These are phyloP conservation scores for Phyllopteryx taeniolatus DNA, from an alignment of 2,113 vertebrate genomes.

Conservation along the genomic window DNA sequence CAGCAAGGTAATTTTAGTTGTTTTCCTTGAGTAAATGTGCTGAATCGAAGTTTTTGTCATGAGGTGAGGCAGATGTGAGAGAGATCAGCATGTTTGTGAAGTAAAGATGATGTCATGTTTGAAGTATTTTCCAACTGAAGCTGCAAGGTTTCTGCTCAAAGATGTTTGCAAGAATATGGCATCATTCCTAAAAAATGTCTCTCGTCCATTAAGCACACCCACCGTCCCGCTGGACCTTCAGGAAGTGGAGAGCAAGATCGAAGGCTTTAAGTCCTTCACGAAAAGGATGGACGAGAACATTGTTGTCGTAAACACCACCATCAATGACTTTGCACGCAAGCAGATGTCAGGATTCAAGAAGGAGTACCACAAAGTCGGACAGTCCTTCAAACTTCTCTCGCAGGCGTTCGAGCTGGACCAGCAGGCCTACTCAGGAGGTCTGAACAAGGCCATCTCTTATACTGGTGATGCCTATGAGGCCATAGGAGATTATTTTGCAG, in stretches of 20 bases:
- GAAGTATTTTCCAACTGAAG: not conserved
- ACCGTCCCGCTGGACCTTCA: slow-evolving; percentile 84
- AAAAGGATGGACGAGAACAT: slow-evolving; percentile 95
- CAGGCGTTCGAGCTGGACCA: slow-evolving; percentile 96
- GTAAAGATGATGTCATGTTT: slow-evolving; percentile 9
- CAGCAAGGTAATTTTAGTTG: slow-evolving; percentile 3
- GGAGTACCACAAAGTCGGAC: slow-evolving; percentile 95
- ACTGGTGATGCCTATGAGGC: slow-evolving; percentile 89
- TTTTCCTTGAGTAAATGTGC: slow-evolving; percentile 10
- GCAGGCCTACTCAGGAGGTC: slow-evolving; percentile 81
- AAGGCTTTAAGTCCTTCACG: slow-evolving; percentile 91
- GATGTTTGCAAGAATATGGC: not conserved
- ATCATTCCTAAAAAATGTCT: not conserved
- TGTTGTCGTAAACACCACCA: slow-evolving; percentile 85
- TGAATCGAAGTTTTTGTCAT: slow-evolving; percentile 15
- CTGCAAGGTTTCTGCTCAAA: not conserved
- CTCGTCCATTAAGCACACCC: slow-evolving; percentile 78
- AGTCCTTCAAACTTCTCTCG: slow-evolving; percentile 85
- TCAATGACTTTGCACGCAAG: slow-evolving; percentile 91
- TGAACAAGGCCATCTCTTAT: slow-evolving; percentile 91
- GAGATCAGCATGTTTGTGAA: slow-evolving; percentile 25
- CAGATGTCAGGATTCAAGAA: slow-evolving; percentile 94
- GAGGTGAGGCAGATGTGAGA: slow-evolving; percentile 14
- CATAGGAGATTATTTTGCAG: slow-evolving; percentile 92
- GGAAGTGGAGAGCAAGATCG: slow-evolving; percentile 91